Base-by-base conservation (phyloP, 1,140 invertebrate genomes). In the Drosophila sproati region DNA sequence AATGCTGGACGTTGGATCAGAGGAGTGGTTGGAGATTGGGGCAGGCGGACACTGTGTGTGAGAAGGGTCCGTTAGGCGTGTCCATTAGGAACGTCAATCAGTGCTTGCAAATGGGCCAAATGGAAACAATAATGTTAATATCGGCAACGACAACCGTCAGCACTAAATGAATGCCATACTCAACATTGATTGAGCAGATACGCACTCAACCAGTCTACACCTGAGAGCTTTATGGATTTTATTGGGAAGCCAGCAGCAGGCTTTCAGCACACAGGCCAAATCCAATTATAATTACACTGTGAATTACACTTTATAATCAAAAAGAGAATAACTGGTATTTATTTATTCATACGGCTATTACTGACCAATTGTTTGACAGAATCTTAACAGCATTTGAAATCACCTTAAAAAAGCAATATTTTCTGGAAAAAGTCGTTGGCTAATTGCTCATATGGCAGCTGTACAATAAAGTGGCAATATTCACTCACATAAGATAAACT, bases 11-110 rank as follows among this genome's bases (percentile, higher is more conserved):
- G n/a, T 7, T 5, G 5, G 39, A 8, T 4, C 10, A 43, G 39
- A 43, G 20, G 20, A 20, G 20, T 37, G 55, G 32, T 32, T 31
- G 55, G 3, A 57, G 29, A 55, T 28, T 12, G 31, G 10, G 29
- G 10, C 3, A 32, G 7, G 20, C 20, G 20, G 20, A 20, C 20
- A 20, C 20, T 20, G 20, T 34, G 34, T 50, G 20, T 45, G 50
- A 54, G 34, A 28, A 37, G 34, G 60, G 35, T 55, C 51, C 28
- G 4, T 5, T 39, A 20, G 67, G 20, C 57, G 52, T 47, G 50
- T 71, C 68, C 48, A 63, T 71, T 71, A 63, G 39, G 34, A 48
- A 41, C 68, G 60, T 55, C 60, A 63, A 71, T 71, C 39, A 69
- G 34, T 37, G 48, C 35, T 51, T 32, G 48, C 67, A 60, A 69